Evolutionary conservation across 2,113 vertebrate genomes (phyloP).

Genomic region (Prinia subflava): DNA sequence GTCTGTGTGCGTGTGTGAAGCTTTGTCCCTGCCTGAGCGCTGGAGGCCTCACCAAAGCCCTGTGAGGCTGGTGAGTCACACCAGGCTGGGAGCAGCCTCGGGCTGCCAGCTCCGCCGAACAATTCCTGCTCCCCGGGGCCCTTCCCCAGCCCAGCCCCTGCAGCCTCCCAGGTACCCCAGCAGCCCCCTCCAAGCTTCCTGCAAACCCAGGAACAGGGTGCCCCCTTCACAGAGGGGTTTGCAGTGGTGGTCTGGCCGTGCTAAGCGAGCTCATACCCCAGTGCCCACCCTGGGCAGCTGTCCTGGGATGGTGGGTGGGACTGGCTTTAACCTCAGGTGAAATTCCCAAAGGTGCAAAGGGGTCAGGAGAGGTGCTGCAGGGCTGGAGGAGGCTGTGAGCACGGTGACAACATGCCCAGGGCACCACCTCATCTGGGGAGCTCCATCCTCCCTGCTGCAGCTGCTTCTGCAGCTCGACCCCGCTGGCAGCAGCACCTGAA

Average conservation of each 20-base stretch:
- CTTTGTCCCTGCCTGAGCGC: not conserved
- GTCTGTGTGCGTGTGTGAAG: not conserved
- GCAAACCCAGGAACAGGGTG: not conserved
- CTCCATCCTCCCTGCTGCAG: not conserved
- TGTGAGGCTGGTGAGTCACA: not conserved
- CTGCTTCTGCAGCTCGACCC: not conserved
- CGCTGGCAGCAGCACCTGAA: not conserved
- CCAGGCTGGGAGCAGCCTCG: not conserved
- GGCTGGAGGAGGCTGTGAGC: not conserved
- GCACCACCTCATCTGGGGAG: not conserved
- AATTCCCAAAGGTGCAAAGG: not conserved
- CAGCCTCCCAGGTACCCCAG: not conserved
- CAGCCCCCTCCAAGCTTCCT: not conserved
- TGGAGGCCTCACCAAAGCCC: not conserved
- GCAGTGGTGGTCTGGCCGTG: rapidly evolving
- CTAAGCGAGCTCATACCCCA: not conserved
- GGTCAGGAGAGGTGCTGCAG: rapidly evolving
- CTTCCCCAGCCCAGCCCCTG: rapidly evolving
- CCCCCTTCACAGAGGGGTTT: not conserved
- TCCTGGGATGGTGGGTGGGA: not conserved
- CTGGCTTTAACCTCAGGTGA: not conserved
- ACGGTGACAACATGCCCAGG: rapidly evolving
- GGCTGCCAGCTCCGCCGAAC: not conserved
- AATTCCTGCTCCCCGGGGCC: not conserved
- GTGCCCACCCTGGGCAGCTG: rapidly evolving